Evolutionary conservation across 2,888 invertebrate species (phyloP).

Genomic region (Erebia epiphron): DNA sequence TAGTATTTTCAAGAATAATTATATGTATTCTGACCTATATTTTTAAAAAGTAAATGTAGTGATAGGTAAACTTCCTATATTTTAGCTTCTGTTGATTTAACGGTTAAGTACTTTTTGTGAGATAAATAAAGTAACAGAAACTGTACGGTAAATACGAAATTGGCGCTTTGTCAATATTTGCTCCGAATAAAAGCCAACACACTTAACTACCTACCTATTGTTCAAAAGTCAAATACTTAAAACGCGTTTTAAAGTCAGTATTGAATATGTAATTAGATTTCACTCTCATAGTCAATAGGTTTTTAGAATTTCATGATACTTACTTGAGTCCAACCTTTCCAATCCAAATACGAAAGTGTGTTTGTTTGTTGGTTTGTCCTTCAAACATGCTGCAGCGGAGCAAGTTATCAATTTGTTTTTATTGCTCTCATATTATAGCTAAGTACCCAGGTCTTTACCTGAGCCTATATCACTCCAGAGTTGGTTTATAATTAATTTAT

Average conservation of each 20-base stretch:
- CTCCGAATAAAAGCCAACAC: slow-evolving; percentile 20
- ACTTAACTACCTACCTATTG: slow-evolving; percentile 23
- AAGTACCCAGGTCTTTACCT: too few relatives aligned
- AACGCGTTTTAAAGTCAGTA: not conserved
- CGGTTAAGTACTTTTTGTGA: not conserved
- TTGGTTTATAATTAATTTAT: too few relatives aligned
- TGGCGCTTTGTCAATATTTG: slow-evolving; percentile 18
- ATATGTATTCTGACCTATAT: too few relatives aligned
- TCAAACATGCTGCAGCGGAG: too few relatives aligned
- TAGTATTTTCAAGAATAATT: too few relatives aligned
- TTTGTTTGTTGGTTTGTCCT: too few relatives aligned
- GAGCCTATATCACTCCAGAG: too few relatives aligned
- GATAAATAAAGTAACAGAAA: slow-evolving; percentile 19
- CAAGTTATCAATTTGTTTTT: too few relatives aligned
- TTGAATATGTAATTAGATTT: slow-evolving; percentile 3
- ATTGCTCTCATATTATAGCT: too few relatives aligned
- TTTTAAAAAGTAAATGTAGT: not conserved
- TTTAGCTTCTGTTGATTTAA: not conserved
- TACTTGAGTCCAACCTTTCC: too few relatives aligned
- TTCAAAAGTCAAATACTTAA: slow-evolving; percentile 28
- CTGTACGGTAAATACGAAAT: slow-evolving; percentile 17
- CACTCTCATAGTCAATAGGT: not conserved
- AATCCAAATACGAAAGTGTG: too few relatives aligned
- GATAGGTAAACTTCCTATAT: not conserved
- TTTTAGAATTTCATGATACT: too few relatives aligned